These are phyloP conservation scores for Aurelia coerulea DNA, from an alignment of 30 jellyfish, hydroid and myxozoan genomes.

Conservation along the genomic window DNA sequence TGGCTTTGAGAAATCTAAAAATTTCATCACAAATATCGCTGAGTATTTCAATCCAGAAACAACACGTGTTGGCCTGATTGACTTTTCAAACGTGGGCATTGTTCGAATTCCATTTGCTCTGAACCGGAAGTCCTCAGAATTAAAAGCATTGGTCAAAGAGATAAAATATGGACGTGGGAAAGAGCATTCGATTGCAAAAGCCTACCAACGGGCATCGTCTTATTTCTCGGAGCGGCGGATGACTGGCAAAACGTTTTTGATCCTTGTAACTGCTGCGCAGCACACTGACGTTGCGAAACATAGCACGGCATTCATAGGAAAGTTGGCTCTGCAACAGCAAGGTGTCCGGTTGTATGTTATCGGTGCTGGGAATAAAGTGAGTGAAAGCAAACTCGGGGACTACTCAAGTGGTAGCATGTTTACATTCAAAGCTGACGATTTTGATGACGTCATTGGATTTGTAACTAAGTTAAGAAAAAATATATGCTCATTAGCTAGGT, in stretches of 20 bases:
- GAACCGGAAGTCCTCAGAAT: constrained; percentile 26
- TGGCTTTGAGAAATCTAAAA: constrained; percentile 77
- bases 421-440: constrained; percentile 41
- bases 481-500: constrained; percentile 51
- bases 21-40: constrained; percentile 58
- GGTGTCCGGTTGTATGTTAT: constrained; percentile 64
- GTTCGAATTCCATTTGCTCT: constrained; percentile 25
- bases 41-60: constrained; percentile 58
- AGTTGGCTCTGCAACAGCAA: constrained; percentile 11
- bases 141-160: constrained; percentile 14
- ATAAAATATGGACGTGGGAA: constrained; percentile 34
- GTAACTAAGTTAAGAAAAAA: constrained; percentile 50
- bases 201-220: constrained; percentile 35
- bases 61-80: constrained; percentile 65
- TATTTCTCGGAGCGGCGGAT: constrained; percentile 6
- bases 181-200: constrained; percentile 51
- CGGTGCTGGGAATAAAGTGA: constrained; percentile 76
- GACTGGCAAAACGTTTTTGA: constrained; percentile 51
- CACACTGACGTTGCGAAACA: constrained; percentile 11
- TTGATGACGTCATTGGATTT: constrained; percentile 76
- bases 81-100: constrained; percentile 48
- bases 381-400: constrained; percentile 15
- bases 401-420: constrained; percentile 42
- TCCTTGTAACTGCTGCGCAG: constrained; percentile 66
- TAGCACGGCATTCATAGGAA: constrained; percentile 8